Percentiles rank a stretch among this genome's conserved stretches.
These are phyloP conservation scores for Drosophila vallismaia DNA, from an alignment of 2,888 invertebrate genomes.

Conservation along the genomic window DNA sequence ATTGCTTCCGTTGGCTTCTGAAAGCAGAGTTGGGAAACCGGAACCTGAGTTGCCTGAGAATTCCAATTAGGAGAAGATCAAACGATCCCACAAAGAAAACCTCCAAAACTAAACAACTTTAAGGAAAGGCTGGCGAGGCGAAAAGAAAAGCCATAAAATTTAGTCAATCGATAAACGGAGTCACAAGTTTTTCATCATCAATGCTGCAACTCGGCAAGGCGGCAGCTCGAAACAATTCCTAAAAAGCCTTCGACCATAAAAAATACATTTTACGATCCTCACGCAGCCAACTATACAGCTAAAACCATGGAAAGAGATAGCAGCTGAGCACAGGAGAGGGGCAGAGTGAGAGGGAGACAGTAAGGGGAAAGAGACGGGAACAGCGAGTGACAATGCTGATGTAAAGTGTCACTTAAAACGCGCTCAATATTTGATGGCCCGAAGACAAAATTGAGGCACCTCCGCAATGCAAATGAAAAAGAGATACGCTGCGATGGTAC, in stretches of 20 bases:
- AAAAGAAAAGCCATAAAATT: constrained; percentile 55
- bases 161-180: constrained; percentile 59
- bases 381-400: constrained; percentile 56
- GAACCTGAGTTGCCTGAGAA: constrained; percentile 46
- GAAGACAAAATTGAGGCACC: constrained; percentile 68
- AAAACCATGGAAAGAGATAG: constrained; percentile 7
- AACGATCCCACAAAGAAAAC: constrained; percentile 28
- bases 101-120: constrained; percentile 19
- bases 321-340: background rate
- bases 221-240: constrained; percentile 41
- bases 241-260: constrained; percentile 46
- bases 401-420: constrained; percentile 70
- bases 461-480: constrained; percentile 57
- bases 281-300: constrained; percentile 34
- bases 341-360: background rate
- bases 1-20: constrained; percentile 51
- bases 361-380: background rate
- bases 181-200: constrained; percentile 52
- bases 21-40: constrained; percentile 59
- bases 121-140: background rate
- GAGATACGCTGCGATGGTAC: constrained; percentile 1
- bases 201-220: constrained; percentile 18
- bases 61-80: constrained; percentile 42
- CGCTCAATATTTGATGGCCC: constrained; percentile 67
- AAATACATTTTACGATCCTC: constrained; percentile 61